These are phyloP conservation scores for Aphelocoma californica DNA, from an alignment of 2,797 vertebrate species.

Conservation along the genomic window DNA sequence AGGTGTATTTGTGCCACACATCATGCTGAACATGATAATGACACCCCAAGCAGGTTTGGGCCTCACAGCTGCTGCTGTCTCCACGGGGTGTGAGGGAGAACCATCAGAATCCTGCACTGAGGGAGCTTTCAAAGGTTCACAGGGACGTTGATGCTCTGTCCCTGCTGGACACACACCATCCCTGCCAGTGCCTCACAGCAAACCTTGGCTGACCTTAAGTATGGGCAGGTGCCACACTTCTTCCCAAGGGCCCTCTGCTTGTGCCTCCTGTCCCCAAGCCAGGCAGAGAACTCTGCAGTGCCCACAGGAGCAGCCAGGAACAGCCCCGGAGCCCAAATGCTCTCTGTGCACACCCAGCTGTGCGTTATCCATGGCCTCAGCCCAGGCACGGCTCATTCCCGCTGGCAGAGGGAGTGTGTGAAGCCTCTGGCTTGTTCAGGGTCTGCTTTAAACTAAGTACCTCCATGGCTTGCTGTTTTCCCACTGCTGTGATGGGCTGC, in stretches of 20 bases:
- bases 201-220: not conserved
- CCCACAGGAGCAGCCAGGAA: accelerated
- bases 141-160: accelerated
- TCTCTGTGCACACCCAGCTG: not conserved
- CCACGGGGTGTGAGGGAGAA: accelerated
- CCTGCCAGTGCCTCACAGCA: not conserved
- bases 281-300: accelerated
- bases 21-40: not conserved
- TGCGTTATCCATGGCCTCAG: accelerated
- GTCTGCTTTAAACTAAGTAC: not conserved
- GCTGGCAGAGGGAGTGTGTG: not conserved
- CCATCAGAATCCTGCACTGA: not conserved
- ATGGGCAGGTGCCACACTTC: not conserved
- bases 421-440: not conserved
- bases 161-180: not conserved
- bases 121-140: not conserved
- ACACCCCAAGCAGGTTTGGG: not conserved
- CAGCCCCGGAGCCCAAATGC: accelerated
- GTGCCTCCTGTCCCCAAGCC: accelerated
- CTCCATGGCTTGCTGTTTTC: not conserved
- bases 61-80: not conserved
- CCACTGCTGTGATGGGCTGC: conserved; percentile 4
- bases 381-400: accelerated
- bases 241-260: not conserved
- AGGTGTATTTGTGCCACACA: not conserved